Conservation (phyloP, 2,888 invertebrate genomes). For the Sesia bembeciformis region DNA sequence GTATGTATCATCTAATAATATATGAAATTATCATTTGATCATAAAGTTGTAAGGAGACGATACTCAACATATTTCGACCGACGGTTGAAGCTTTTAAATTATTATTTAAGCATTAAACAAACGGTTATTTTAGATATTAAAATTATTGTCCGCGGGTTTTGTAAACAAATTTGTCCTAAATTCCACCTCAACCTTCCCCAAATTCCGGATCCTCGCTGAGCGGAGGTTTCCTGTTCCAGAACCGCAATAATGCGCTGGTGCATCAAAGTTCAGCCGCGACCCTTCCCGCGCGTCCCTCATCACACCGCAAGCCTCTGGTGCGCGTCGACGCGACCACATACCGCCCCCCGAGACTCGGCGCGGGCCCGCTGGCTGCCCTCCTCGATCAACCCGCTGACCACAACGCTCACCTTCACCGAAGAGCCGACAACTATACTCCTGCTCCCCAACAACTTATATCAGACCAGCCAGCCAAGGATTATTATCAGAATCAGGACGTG, state of each 20-base stretch:
- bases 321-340: slow-evolving; percentile 50
- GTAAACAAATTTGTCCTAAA: too few relatives aligned
- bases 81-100: too few relatives aligned
- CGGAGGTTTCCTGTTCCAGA: slow-evolving; percentile 68
- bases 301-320: slow-evolving; percentile 24
- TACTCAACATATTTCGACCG: too few relatives aligned
- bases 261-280: slow-evolving; percentile 10
- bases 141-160: too few relatives aligned
- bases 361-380: slow-evolving; percentile 28
- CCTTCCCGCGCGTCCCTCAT: slow-evolving; percentile 17
- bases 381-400: slow-evolving; percentile 29
- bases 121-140: too few relatives aligned
- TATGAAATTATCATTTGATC: too few relatives aligned
- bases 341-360: slow-evolving; percentile 42
- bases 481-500: slow-evolving; percentile 14
- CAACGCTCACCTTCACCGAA: slow-evolving; percentile 37
- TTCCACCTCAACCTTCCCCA: not conserved
- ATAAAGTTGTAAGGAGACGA: too few relatives aligned
- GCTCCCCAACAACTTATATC: slow-evolving; percentile 30
- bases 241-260: slow-evolving; percentile 60
- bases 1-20: too few relatives aligned
- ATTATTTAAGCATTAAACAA: too few relatives aligned
- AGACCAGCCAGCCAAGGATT: slow-evolving; percentile 17
- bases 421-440: slow-evolving; percentile 40
- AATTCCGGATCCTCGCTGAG: slow-evolving; percentile 28